Percentiles rank a stretch among this genome's conserved stretches.
phyloP scores from a whole-genome alignment of 2,888 invertebrate genomes.

The Acrobasis suavella region DNA sequence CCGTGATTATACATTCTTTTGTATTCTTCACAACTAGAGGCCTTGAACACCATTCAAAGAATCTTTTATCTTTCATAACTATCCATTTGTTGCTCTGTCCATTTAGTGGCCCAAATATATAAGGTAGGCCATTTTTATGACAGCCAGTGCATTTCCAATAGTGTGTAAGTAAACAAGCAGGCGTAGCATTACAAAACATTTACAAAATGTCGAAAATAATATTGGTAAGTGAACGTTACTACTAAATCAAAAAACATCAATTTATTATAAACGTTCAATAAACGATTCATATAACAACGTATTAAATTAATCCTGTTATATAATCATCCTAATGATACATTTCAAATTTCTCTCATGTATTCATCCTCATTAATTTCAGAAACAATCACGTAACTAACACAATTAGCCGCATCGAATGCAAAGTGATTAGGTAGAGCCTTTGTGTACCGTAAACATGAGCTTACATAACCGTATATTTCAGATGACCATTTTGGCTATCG shows the following conservation, averaged over 20 bases:
- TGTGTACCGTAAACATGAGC: not conserved
- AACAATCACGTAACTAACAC: not conserved
- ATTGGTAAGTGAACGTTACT: slow-evolving; percentile 48
- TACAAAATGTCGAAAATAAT: slow-evolving; percentile 46
- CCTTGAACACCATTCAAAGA: slow-evolving; percentile 63
- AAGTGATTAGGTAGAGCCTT: not conserved
- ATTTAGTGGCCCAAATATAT: slow-evolving; percentile 61
- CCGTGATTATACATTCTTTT: slow-evolving; percentile 73
- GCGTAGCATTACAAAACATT: slow-evolving; percentile 27
- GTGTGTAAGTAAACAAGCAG: slow-evolving; percentile 39
- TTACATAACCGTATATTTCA: slow-evolving; percentile 34
- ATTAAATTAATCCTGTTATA: not conserved
- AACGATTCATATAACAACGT: too few relatives aligned
- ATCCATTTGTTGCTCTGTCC: slow-evolving; percentile 52
- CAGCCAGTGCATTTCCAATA: slow-evolving; percentile 48
- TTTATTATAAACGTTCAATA: too few relatives aligned
- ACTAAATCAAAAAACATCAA: too few relatives aligned
- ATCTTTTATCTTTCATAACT: slow-evolving; percentile 57
- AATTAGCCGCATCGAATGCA: not conserved
- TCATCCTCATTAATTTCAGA: slow-evolving; percentile 1
- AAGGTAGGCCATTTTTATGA: slow-evolving; percentile 50
- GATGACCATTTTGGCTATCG: slow-evolving; percentile 48
- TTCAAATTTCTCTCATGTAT: not conserved
- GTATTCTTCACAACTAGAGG: slow-evolving; percentile 55
- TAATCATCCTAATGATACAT: not conserved